Conservation (phyloP, 2,113 vertebrate genomes). For the Oreochromis tanganicae region DNA sequence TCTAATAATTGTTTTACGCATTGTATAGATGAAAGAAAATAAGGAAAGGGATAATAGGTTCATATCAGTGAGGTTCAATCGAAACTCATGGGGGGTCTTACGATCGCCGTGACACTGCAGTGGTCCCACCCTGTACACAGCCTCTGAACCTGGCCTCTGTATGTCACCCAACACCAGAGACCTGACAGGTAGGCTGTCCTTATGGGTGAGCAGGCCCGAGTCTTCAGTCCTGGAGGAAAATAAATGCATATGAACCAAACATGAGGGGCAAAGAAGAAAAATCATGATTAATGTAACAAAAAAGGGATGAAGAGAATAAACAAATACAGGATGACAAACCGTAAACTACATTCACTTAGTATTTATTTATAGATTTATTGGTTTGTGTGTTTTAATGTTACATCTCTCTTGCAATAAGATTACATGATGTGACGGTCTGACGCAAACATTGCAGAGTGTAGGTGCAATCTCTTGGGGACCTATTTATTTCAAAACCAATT, state of each 20-base stretch:
- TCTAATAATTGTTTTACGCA: background rate
- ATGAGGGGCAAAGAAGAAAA: background rate
- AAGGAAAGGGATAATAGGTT: background rate
- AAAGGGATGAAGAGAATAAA: background rate
- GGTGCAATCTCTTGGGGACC: background rate
- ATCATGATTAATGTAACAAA: background rate
- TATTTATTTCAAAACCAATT: background rate
- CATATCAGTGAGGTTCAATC: background rate
- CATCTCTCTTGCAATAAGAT: background rate
- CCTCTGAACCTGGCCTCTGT: conserved; percentile 82
- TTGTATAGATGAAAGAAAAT: background rate
- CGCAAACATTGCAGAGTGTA: background rate
- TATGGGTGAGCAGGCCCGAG: conserved; percentile 84
- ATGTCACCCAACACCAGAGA: conserved; percentile 84
- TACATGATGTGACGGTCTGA: background rate
- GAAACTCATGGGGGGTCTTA: conserved; percentile 70
- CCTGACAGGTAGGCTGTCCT: conserved; percentile 85
- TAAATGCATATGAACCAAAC: background rate
- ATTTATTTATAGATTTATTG: background rate
- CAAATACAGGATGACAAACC: background rate
- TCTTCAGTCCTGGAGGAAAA: conserved; percentile 80
- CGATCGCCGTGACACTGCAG: conserved; percentile 87
- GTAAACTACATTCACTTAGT: background rate
- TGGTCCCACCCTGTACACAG: conserved; percentile 84
- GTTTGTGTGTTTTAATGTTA: background rate